Conservation (phyloP, 1,140 invertebrate genomes). For the Mactra quadrangularis region DNA sequence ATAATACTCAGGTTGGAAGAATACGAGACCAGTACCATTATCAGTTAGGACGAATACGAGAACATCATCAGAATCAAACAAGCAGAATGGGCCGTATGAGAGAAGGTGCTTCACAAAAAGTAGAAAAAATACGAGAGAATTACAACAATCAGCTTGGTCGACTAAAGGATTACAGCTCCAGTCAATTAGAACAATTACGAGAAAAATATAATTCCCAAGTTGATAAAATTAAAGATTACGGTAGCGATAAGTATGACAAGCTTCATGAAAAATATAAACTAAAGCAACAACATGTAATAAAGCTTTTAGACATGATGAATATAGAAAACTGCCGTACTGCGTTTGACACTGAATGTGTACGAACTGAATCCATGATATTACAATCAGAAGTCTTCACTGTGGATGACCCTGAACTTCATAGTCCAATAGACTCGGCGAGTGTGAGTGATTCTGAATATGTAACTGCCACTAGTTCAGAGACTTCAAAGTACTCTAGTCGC, state of each 20-base stretch:
- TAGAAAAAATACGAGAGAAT: conserved; percentile 96
- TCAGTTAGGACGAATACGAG: conserved; percentile 91
- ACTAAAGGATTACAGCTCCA: conserved; percentile 82
- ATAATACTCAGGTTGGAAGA: conserved; percentile 89
- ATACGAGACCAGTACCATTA: conserved; percentile 85
- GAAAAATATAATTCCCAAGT: conserved; percentile 98
- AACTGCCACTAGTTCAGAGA: conserved; percentile 52
- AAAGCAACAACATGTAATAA: conserved; percentile 95
- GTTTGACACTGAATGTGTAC: conserved; percentile 88
- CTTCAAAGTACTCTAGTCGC: conserved; percentile 43
- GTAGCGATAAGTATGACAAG: conserved; percentile 93
- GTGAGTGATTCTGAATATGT: conserved; percentile 53
- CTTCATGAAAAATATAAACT: conserved; percentile 97
- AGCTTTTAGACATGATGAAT: conserved; percentile 96
- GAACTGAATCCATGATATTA: conserved; percentile 88
- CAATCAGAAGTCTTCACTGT: conserved; percentile 36
- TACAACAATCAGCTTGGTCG: conserved; percentile 89
- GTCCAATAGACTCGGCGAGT: conserved; percentile 44
- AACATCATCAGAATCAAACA: conserved; percentile 96
- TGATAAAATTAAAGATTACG: conserved; percentile 96
- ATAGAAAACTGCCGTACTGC: conserved; percentile 95
- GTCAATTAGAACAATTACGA: conserved; percentile 95
- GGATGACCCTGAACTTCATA: conserved; percentile 36
- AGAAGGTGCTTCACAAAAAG: conserved; percentile 96
- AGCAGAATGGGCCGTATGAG: conserved; percentile 87